A percentile compares a stretch with the other conserved stretches of the same genome.
phyloP scores from a whole-genome alignment of 2,888 invertebrate species.

The Ornithoptera alexandrae region DNA sequence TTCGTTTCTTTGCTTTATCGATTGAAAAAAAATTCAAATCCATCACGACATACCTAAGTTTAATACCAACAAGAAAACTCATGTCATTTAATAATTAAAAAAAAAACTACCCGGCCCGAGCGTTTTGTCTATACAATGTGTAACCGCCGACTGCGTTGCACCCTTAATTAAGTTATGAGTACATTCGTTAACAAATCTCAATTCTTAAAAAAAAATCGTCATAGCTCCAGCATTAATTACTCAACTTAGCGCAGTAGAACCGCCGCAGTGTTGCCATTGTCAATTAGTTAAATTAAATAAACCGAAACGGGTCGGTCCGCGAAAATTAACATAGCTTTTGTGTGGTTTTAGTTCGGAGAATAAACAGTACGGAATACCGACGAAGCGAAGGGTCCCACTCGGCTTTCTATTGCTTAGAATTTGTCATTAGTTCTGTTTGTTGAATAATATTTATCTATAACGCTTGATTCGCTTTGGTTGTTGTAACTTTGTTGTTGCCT shows the following conservation, averaged over 20 bases:
- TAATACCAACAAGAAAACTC: constrained; percentile 9
- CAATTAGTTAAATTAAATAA: constrained; percentile 74
- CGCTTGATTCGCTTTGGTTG: constrained; percentile 9
- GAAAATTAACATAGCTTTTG: constrained; percentile 67
- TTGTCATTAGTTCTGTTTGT: constrained; percentile 19
- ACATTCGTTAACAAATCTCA: constrained; percentile 54
- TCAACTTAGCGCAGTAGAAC: constrained; percentile 47
- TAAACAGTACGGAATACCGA: constrained; percentile 20
- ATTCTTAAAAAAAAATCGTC: constrained; percentile 53
- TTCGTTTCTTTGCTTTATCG: no score
- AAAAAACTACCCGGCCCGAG: constrained; percentile 2
- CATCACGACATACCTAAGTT: background rate
- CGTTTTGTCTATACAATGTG: constrained; percentile 13
- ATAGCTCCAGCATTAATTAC: constrained; percentile 52
- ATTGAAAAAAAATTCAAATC: background rate
- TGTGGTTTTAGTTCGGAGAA: constrained; percentile 30
- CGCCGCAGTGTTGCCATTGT: constrained; percentile 54
- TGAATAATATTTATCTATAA: constrained; percentile 22
- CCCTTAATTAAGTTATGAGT: constrained; percentile 52
- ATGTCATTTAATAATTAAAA: constrained; percentile 18
- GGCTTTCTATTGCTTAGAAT: constrained; percentile 18
- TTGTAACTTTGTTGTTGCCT: background rate
- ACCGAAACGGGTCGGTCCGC: constrained; percentile 54
- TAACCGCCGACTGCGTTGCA: constrained; percentile 23
- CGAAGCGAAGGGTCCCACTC: constrained; percentile 24